Evolutionary conservation across 2,888 invertebrate species (phyloP).

Genomic region (Caenorhabditis becei): DNA sequence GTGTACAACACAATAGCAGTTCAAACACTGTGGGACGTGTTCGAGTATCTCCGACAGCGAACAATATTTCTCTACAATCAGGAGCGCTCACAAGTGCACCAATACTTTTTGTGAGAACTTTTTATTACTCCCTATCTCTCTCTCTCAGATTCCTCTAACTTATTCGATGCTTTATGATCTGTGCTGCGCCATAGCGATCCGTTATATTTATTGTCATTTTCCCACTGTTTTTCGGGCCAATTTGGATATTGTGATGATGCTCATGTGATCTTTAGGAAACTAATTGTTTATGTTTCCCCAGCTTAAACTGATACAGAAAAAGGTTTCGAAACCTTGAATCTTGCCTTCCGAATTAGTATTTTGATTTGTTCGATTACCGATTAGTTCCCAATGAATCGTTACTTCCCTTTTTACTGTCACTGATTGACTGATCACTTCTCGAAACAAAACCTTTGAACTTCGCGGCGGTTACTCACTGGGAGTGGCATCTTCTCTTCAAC

Average conservation of each 20-base stretch:
- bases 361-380: background rate
- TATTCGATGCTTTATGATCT: constrained; percentile 13
- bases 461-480: constrained; percentile 37
- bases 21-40: constrained; percentile 65
- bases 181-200: background rate
- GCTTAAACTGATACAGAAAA: background rate
- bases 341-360: background rate
- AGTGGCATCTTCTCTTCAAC: constrained; percentile 28
- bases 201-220: constrained; percentile 39
- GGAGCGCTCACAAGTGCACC: constrained; percentile 61
- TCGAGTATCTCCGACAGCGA: constrained; percentile 65
- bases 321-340: background rate
- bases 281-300: background rate
- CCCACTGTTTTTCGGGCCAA: constrained; percentile 44
- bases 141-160: background rate
- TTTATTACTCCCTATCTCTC: background rate
- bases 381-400: background rate
- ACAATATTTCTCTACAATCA: constrained; percentile 65
- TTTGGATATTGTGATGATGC: constrained; percentile 48
- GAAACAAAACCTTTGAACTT: constrained; percentile 8
- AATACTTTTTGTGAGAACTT: constrained; percentile 52
- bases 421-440: background rate
- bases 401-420: background rate
- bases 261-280: constrained; percentile 60
- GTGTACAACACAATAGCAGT: constrained; percentile 68